phyloP scores from a whole-genome alignment of 2,888 invertebrate genomes.

The Pristionchus entomophagus region DNA sequence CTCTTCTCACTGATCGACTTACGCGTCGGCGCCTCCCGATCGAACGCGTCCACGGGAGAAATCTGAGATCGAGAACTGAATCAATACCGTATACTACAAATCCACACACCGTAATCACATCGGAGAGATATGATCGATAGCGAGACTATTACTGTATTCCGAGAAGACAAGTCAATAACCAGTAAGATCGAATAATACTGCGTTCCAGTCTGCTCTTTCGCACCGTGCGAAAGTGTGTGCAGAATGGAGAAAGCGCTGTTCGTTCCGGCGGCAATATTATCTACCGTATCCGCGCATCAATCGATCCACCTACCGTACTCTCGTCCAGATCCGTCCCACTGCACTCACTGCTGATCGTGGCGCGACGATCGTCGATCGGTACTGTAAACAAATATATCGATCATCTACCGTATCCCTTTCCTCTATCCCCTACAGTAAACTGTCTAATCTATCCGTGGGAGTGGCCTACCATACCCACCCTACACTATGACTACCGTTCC shows the following conservation, averaged over 20 bases:
- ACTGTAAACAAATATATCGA: not conserved
- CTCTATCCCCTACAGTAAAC: too few species aligned
- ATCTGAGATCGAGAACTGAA: not conserved
- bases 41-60: slow-evolving; percentile 78
- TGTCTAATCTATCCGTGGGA: too few species aligned
- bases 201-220: too few species aligned
- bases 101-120: not conserved
- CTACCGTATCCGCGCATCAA: slow-evolving; percentile 34
- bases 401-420: not conserved
- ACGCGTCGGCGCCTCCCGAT: slow-evolving; percentile 93
- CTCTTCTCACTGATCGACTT: slow-evolving; percentile 98
- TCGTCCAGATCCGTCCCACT: slow-evolving; percentile 46
- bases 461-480: too few species aligned
- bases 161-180: too few species aligned
- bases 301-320: slow-evolving; percentile 23
- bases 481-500: too few species aligned
- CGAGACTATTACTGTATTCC: too few species aligned
- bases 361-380: slow-evolving; percentile 26
- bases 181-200: too few species aligned
- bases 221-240: too few species aligned
- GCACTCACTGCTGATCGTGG: slow-evolving; percentile 51
- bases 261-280: too few species aligned
- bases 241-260: too few species aligned
- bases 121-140: too few species aligned
- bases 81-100: not conserved